Conservation (phyloP, 2,888 invertebrate genomes). For the Parelbella ahira region DNA sequence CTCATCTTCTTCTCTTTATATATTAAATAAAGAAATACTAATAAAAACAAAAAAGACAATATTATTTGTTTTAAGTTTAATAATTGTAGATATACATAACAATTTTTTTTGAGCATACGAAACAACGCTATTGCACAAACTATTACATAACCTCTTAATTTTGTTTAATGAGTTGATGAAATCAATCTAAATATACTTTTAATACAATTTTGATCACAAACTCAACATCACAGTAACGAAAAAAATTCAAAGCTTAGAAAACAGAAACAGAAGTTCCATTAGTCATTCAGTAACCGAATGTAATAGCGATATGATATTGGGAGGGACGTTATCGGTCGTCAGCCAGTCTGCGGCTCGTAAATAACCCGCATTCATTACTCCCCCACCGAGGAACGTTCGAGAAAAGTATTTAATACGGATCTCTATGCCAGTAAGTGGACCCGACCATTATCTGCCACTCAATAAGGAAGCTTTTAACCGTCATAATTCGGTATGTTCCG, state of each 20-base stretch:
- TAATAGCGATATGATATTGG: slow-evolving; percentile 64
- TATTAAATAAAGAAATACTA: too few relatives aligned
- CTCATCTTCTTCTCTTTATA: too few relatives aligned
- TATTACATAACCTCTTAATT: too few relatives aligned
- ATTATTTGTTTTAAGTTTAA: too few relatives aligned
- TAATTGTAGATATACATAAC: too few relatives aligned
- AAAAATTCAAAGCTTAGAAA: slow-evolving; percentile 12
- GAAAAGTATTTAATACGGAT: slow-evolving; percentile 54
- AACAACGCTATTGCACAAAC: too few relatives aligned
- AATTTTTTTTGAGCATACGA: too few relatives aligned
- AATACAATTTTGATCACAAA: too few relatives aligned
- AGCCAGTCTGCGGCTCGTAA: slow-evolving; percentile 58
- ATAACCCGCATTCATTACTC: slow-evolving; percentile 65
- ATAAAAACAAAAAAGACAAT: too few relatives aligned
- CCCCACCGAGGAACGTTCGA: slow-evolving; percentile 46
- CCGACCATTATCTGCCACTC: slow-evolving; percentile 29
- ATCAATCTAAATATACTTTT: too few relatives aligned
- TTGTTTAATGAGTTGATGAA: too few relatives aligned
- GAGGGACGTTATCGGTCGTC: slow-evolving; percentile 60
- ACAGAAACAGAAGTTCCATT: slow-evolving; percentile 31
- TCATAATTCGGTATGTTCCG: slow-evolving; percentile 20
- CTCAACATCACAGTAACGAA: too few relatives aligned
- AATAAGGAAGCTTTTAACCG: slow-evolving; percentile 26
- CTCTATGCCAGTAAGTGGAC: slow-evolving; percentile 37
- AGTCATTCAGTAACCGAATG: slow-evolving; percentile 53